Evolutionary conservation across 2,113 vertebrate species (phyloP).

Genomic region (Bucco capensis): DNA sequence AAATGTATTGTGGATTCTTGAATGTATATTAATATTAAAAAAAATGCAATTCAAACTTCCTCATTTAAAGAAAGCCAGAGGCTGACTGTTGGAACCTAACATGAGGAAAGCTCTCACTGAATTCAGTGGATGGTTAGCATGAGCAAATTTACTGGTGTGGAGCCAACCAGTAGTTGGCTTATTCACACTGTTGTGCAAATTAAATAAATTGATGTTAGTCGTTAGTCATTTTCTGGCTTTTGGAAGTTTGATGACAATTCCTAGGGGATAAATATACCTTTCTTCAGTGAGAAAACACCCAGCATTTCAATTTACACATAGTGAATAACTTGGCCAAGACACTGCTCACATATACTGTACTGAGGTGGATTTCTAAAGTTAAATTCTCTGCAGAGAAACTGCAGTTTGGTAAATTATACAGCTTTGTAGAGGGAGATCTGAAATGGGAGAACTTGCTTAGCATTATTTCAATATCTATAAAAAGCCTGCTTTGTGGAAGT

Average conservation of each 20-base stretch:
- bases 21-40: conserved; percentile 59
- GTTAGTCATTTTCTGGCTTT: neutral
- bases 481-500: neutral
- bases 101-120: neutral
- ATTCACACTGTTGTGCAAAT: neutral
- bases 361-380: neutral
- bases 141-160: neutral
- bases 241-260: neutral
- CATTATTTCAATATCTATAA: conserved; percentile 16
- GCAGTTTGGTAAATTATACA: neutral
- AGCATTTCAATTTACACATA: neutral
- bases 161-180: neutral
- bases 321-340: neutral
- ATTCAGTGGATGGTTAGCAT: neutral
- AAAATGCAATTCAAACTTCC: neutral
- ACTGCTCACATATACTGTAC: neutral
- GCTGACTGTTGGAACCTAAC: neutral
- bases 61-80: neutral
- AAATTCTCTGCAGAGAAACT: neutral
- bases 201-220: neutral
- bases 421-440: neutral
- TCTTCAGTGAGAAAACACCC: neutral
- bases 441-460: neutral
- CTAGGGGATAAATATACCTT: neutral
- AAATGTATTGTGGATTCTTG: conserved; percentile 51